phyloP scores from a whole-genome alignment of 1,140 invertebrate species.

The Drosophila leontia region DNA sequence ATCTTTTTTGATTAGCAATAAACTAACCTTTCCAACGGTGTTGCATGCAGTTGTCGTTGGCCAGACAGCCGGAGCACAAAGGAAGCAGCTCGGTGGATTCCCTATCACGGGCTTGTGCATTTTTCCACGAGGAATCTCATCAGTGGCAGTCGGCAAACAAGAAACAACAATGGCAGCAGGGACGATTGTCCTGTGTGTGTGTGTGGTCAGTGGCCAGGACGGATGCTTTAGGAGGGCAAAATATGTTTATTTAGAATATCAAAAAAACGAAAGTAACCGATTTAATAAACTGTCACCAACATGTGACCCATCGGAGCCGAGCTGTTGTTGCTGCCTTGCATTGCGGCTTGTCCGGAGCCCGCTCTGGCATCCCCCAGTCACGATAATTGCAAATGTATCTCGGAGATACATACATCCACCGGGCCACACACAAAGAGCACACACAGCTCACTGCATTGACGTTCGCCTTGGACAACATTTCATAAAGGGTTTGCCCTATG shows the following conservation, averaged over 20 bases:
- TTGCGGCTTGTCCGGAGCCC: conserved; percentile 33
- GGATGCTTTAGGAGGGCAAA: conserved; percentile 41
- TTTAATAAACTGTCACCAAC: conserved; percentile 85
- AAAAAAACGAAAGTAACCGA: conserved; percentile 83
- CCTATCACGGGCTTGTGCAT: conserved; percentile 63
- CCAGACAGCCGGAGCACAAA: conserved; percentile 26
- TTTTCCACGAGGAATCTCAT: conserved; percentile 63
- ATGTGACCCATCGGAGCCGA: conserved; percentile 59
- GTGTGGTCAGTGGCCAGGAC: conserved; percentile 53
- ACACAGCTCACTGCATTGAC: conserved; percentile 64
- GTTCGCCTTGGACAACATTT: conserved; percentile 66
- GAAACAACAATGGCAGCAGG: conserved; percentile 33
- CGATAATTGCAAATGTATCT: conserved; percentile 84
- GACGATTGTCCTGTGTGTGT: conserved; percentile 40
- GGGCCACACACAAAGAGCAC: conserved; percentile 35
- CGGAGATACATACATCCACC: conserved; percentile 64
- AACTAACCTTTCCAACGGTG: conserved; percentile 61
- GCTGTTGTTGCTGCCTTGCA: conserved; percentile 18
- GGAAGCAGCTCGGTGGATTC: conserved; percentile 27
- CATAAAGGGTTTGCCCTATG: conserved; percentile 69
- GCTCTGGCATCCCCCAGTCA: conserved; percentile 71
- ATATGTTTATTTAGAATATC: conserved; percentile 85
- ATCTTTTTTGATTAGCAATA: conserved; percentile 76
- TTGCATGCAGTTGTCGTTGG: conserved; percentile 38
- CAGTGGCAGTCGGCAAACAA: conserved; percentile 24